These are phyloP conservation scores for Drosophila pruinosa DNA, from an alignment of 1,140 invertebrate species.

Conservation along the genomic window DNA sequence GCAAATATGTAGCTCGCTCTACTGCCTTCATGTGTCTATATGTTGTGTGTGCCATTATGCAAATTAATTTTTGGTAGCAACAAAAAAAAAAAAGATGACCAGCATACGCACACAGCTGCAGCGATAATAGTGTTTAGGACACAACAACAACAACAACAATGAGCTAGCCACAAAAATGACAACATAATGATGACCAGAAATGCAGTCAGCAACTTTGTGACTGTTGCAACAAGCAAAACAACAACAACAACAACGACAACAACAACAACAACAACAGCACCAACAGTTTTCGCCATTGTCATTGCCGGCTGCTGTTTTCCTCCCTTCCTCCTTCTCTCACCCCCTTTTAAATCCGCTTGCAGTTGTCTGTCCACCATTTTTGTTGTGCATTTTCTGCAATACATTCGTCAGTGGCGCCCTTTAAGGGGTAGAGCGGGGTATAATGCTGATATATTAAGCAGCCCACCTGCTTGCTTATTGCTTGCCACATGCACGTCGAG, in stretches of 20 bases:
- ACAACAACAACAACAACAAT: slow-evolving; percentile 28
- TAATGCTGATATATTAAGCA: background rate
- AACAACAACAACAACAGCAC: background rate
- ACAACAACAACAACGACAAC: background rate
- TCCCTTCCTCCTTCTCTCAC: background rate
- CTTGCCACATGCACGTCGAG: background rate
- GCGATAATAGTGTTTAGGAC: slow-evolving; percentile 64
- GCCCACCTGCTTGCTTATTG: background rate
- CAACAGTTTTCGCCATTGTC: slow-evolving; percentile 21
- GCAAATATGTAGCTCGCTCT: background rate
- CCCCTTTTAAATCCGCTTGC: background rate
- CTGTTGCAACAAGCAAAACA: slow-evolving; percentile 64
- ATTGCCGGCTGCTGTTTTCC: background rate
- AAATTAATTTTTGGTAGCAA: slow-evolving; percentile 76
- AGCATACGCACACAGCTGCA: slow-evolving; percentile 15
- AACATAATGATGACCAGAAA: slow-evolving; percentile 73
- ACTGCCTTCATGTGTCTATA: background rate
- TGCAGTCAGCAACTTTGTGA: slow-evolving; percentile 76
- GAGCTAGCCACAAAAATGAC: slow-evolving; percentile 65
- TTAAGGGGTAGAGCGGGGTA: background rate
- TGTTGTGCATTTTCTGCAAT: background rate
- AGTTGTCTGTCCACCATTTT: background rate
- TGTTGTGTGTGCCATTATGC: slow-evolving; percentile 58
- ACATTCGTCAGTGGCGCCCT: background rate
- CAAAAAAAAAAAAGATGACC: slow-evolving; percentile 53